Evolutionary conservation across 2,888 invertebrate species (phyloP).

Genomic region (Dendrolimus houi): DNA sequence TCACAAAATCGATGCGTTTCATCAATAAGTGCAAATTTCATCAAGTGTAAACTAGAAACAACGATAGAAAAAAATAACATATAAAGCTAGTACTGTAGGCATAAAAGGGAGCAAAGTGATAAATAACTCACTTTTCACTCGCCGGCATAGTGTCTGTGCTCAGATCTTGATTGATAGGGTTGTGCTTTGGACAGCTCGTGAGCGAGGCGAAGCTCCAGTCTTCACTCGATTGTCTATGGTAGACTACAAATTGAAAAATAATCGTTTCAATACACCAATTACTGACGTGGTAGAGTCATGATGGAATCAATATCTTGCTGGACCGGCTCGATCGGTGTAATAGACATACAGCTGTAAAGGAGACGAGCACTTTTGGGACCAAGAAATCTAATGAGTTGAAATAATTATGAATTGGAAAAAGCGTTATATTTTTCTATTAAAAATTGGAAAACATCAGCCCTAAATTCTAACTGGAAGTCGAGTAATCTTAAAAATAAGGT

Average conservation of each 20-base stretch:
- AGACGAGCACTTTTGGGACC: too few species aligned
- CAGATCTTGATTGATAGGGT: slow-evolving; percentile 40
- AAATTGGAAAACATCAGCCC: too few species aligned
- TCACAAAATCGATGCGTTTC: not conserved
- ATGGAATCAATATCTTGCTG: too few species aligned
- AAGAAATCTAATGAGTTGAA: too few species aligned
- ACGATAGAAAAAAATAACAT: slow-evolving; percentile 6
- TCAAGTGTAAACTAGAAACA: not conserved
- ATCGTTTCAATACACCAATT: too few species aligned
- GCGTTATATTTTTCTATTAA: too few species aligned
- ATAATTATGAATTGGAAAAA: too few species aligned
- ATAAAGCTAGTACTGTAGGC: slow-evolving; percentile 6
- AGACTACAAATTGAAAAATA: slow-evolving; percentile 25
- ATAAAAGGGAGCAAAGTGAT: slow-evolving; percentile 8
- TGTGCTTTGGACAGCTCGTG: slow-evolving; percentile 82
- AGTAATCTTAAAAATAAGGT: too few species aligned
- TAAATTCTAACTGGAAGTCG: too few species aligned
- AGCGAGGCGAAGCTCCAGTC: slow-evolving; percentile 85
- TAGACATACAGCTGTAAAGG: too few species aligned
- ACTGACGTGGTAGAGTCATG: too few species aligned
- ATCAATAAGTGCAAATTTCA: not conserved
- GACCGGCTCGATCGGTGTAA: too few species aligned
- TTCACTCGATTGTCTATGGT: slow-evolving; percentile 62
- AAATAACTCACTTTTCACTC: slow-evolving; percentile 63
- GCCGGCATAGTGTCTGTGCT: slow-evolving; percentile 55